Percentiles rank a stretch among this genome's conserved stretches.
Conservation (phyloP, 2,888 invertebrate species). For the Ormia ochracea region DNA sequence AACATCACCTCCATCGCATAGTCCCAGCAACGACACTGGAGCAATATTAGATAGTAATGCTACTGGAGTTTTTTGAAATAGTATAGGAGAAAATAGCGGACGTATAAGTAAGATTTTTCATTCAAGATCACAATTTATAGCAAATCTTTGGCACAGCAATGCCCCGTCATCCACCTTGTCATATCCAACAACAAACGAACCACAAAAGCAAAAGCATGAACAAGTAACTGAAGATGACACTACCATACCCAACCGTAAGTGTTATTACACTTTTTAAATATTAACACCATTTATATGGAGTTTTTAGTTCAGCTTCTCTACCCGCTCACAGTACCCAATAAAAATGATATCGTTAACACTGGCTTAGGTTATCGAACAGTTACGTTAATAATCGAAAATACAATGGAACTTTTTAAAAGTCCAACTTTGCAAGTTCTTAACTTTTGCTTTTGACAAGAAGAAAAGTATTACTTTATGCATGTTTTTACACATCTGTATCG, state of each 20-base stretch:
- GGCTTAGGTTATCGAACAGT: too few species aligned
- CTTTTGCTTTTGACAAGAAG: too few species aligned
- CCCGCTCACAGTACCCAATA: too few species aligned
- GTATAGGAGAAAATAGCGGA: conserved; percentile 16
- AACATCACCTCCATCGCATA: conserved; percentile 1
- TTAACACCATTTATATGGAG: neutral
- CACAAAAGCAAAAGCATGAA: neutral
- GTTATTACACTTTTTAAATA: conserved; percentile 2
- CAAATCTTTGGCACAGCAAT: conserved; percentile 80
- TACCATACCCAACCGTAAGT: conserved; percentile 29
- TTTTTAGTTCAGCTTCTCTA: neutral
- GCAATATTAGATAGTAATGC: neutral
- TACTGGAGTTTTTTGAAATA: neutral
- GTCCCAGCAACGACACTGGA: neutral
- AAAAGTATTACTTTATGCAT: too few species aligned
- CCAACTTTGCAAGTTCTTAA: too few species aligned
- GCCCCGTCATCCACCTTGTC: conserved; percentile 28
- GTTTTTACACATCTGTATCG: too few species aligned
- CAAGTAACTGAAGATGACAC: neutral
- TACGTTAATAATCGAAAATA: too few species aligned
- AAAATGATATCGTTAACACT: too few species aligned
- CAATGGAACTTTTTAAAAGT: too few species aligned
- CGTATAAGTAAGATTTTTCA: conserved; percentile 75
- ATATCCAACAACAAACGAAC: conserved; percentile 1
- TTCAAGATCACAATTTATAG: conserved; percentile 81